Evolutionary conservation across 2,113 vertebrate genomes (phyloP), one percentile per base, ranked within the genome.

Genomic region (Eublepharis macularius): DNA sequence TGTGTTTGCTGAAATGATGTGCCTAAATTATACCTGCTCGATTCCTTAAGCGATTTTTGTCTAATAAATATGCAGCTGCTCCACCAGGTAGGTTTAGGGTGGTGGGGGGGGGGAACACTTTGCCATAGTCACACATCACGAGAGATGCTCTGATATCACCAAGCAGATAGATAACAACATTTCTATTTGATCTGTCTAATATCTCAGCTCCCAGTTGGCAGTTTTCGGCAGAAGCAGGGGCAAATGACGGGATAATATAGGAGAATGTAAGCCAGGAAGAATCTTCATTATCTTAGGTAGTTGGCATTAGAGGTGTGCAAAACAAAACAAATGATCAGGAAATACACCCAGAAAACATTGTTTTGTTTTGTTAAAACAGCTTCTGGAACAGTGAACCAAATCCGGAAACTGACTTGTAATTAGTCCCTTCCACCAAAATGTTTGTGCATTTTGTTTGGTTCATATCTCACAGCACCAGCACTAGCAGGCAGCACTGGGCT

Each of bases 31-130:
- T 21, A 85, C 68, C 51, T 65, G n/a, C 73, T 80, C 47, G 32
- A 73, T 73, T 32, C 57, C 76, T 85, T 47, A 65, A 80, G 76
- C 73, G 51, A 47, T 85, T 73, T 74, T 63, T 12, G 19, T 73
- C n/a, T 73, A 47, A 85, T 78, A 85, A 74, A 74, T 63, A 32
- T 73, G 32, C 43, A 74, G 73, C 29, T 49, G n/a, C 80, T 80
- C 84, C 29, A 41, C n/a, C 32, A 63, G n/a, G 41, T 79, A 80
- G 76, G 47, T 9, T 74, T 17, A 69, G 14, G 21, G 16, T 32
- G 39, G 19, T 17, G 49, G 6, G 34, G 6, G 43, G 24, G 43
- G 6, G 26, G 21, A 51, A 7, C 21, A 1, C 10, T 16, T 29
- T 70, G 4, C 16, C 41, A 19, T 43, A 43, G 29, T 72, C 36